Evolutionary conservation across 2,797 vertebrate species (phyloP), one percentile per base, ranked within the genome.

Genomic region (Eptatretus atami): DNA sequence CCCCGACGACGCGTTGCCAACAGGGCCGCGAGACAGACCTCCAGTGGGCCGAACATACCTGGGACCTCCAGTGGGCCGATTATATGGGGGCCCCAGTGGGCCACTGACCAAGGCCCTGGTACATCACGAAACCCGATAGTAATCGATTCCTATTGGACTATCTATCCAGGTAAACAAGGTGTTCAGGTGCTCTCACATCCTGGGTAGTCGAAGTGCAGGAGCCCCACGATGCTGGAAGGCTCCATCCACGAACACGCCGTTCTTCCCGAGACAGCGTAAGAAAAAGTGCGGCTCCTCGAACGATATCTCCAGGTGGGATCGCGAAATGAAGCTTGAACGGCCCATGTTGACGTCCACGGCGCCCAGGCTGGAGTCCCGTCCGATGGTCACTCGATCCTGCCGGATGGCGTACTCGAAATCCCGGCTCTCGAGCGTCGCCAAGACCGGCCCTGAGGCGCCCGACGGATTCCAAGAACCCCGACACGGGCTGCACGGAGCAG

Each of bases 381-480:
- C 88, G 73, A 95, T 80, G 64, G 85, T 93, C 72, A 94, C 82
- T 69, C 79, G 79, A 72, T 80, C 78, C 76, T 82, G 82, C 69
- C 88, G 82, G 86, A 95, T 86, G 70, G 90, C 76, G 73, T 86
- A 95, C 80, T 95, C 88, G 72, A 92, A 82, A 78, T 88, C 86
- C 75, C 88, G 82, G 79, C 86, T 86, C 76, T 90, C 83, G 63
- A 95, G 79, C 53, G 83, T 79, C 66, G 86, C 86, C 69, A 94
- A 76, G 75, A 79, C 81, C 72, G 75, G 73, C 64, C 69, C 68
- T 55, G 65, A 64, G 71, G 67, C 67, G 65, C 69, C 61, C 69
- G 76, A 77, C 53, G 77, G 75, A 44, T 44, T 44, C 31, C 31
- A 44, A n/a, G 57, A 61, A 10, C n/a, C 57, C 15, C 63, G 65